Base-by-base conservation (phyloP, 2,797 vertebrate species). In the Gambelia wislizenii region DNA sequence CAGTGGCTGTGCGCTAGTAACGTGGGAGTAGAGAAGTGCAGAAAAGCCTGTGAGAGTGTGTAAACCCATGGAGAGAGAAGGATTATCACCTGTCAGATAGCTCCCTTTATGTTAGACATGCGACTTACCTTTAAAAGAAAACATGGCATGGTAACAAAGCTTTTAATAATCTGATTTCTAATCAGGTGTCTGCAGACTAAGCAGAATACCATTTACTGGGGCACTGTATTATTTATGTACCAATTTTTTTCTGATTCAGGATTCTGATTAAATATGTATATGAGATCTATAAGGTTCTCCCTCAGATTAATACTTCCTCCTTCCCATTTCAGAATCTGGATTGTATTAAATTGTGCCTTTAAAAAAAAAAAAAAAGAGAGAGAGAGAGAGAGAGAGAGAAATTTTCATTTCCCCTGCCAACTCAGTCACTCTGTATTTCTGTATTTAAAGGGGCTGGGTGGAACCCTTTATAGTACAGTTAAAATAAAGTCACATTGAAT, bases 201-300 rank as follows among this genome's bases (percentile, higher is more conserved):
- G 6, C 49, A 56, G 44, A 79, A 85, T 25, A 36, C 76, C 52
- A 85, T 80, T 80, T 85, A 72, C 54, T 49, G 49, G 83, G 44
- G 20, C 76, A 72, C 49, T 89, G 8, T 72, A 85, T 85, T 89
- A 85, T 85, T 81, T 61, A 89, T 74, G 76, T 52, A 85, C 8
- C 39, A n/a, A 74, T 49, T 80, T 81, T 85, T 81, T 61, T 76
- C 80, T 85, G 33, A n/a, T 70, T 80, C 83, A 20, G 83, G 49
- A 25, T 8, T 59, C 76, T 85, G 39, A 72, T 89, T 79, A 81
- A 89, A 85, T 85, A 89, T 85, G 64, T 59, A 89, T 85, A 27
- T 30, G 56, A 47, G 36, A 33, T 89, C 83, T 85, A 85, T 61
- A 89, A 56, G 33, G 80, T 36, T 42, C 42, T 81, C 39, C 33